Conservation (phyloP, 2,888 invertebrate genomes). For the Mythimna impura region DNA sequence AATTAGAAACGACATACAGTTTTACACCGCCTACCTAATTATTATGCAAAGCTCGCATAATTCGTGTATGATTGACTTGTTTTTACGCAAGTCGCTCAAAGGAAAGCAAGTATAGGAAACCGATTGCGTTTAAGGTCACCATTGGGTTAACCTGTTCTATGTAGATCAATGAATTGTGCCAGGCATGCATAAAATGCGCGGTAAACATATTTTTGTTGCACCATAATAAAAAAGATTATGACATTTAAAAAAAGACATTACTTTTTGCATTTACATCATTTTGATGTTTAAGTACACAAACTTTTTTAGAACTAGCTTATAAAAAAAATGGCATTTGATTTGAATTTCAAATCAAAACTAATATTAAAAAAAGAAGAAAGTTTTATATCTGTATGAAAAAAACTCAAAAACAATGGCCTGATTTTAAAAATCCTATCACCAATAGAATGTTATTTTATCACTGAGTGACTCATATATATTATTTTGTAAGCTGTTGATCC, state of each 20-base stretch:
- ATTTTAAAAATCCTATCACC: no score
- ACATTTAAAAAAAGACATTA: neutral
- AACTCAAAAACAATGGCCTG: no score
- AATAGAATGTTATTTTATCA: no score
- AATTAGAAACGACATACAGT: slow-evolving; percentile 29
- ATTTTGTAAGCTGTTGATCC: no score
- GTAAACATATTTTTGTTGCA: slow-evolving; percentile 9
- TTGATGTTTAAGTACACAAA: neutral
- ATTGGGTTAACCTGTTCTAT: slow-evolving; percentile 70
- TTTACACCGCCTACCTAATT: slow-evolving; percentile 38
- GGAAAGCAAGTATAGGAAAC: slow-evolving; percentile 82
- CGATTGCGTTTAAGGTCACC: slow-evolving; percentile 74
- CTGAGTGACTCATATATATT: no score
- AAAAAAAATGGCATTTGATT: neutral
- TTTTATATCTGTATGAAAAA: no score
- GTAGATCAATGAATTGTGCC: slow-evolving; percentile 63
- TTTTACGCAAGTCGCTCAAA: slow-evolving; percentile 72
- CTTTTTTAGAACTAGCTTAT: neutral
- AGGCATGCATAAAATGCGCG: slow-evolving; percentile 22
- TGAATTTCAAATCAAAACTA: slow-evolving; percentile 1
- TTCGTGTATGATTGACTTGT: slow-evolving; percentile 55
- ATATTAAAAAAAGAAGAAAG: no score
- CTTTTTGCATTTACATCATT: neutral
- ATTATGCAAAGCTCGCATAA: slow-evolving; percentile 55
- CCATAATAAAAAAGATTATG: slow-evolving; percentile 4